These are phyloP conservation scores for Danio jaintianensis DNA, from an alignment of 2,797 vertebrate genomes.

Conservation along the genomic window DNA sequence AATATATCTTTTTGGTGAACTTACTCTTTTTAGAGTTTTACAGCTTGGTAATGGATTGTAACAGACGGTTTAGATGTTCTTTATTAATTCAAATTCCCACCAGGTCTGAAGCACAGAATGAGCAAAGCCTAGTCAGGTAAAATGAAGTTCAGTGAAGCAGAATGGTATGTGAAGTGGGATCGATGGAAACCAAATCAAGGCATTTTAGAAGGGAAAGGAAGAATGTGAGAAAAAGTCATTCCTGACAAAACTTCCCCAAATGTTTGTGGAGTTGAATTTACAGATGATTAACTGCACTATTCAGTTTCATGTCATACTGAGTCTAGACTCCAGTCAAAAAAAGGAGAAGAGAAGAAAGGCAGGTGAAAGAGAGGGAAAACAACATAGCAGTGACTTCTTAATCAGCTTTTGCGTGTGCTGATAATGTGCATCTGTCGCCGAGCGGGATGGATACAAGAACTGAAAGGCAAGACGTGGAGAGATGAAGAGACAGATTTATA, in stretches of 20 bases:
- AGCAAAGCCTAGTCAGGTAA: constrained; percentile 9
- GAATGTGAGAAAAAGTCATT: constrained; percentile 22
- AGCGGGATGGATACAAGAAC: background rate
- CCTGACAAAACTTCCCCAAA: constrained; percentile 1
- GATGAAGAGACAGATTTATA: constrained; percentile 29
- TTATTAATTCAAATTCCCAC: background rate
- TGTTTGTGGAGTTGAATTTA: constrained; percentile 55
- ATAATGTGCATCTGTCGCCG: constrained; percentile 1
- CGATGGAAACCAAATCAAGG: constrained; percentile 2
- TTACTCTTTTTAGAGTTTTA: too few species aligned
- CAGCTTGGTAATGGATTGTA: background rate
- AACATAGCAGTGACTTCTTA: constrained; percentile 1
- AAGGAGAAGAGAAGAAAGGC: constrained; percentile 45
- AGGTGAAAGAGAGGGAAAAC: background rate
- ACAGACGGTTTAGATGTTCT: background rate
- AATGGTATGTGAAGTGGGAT: background rate
- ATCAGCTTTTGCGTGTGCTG: constrained; percentile 8
- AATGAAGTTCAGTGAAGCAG: constrained; percentile 4
- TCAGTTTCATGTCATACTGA: constrained; percentile 57
- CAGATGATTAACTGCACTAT: constrained; percentile 52
- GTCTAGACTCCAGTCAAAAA: constrained; percentile 36
- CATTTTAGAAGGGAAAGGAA: background rate
- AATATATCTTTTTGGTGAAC: too few species aligned
- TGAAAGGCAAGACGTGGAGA: constrained; percentile 10
- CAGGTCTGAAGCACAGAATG: background rate